Base-by-base conservation (phyloP, 2,113 vertebrate genomes). In the Bucco capensis region DNA sequence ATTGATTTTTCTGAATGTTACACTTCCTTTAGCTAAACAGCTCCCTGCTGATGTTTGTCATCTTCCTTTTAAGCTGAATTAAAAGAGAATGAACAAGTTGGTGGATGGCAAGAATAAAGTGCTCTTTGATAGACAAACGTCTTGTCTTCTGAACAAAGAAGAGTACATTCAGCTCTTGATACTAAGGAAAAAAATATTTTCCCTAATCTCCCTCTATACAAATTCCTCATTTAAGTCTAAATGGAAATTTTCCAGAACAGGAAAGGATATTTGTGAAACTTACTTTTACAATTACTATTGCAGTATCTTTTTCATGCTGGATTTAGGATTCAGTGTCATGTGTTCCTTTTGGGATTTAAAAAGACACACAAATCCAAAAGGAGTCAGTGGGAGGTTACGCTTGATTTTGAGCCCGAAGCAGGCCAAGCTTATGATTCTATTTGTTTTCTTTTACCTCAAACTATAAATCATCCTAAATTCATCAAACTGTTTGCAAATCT, bases 1-100 rank as follows among this genome's bases (percentile, higher is more conserved):
- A 94, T 95, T 95, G 96, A 95, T 97, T 96, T 95, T 94, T 91
- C 64, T 86, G 92, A 78, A 93, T 88, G 86, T 94, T 95, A 93
- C 81, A 95, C 67, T 86, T 92, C n/a, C 31, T 46, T 92, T 88
- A 89, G 83, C 92, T 84, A 83, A 95, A 90, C 70, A 89, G 91
- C 82, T 96, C 64, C 90, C 91, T 90, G 84, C 61, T 92, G 94
- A 83, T 94, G 87, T 93, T 96, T 95, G 92, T 95, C 94, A 95
- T 51, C 92, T 93, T 88, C 70, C 67, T 94, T 94, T 93, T 76
- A 86, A 78, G 61, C 22, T 33, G 91, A 95, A 93, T 88, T 87
- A 96, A 93, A 93, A 95, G 81, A 94, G 72, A 87, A 92, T 82
- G 86, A 92, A 91, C 60, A 82, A 87, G 60, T 94, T 82, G 87